Conservation (phyloP, 2,113 vertebrate species). For the Psephotus haematonotus region DNA sequence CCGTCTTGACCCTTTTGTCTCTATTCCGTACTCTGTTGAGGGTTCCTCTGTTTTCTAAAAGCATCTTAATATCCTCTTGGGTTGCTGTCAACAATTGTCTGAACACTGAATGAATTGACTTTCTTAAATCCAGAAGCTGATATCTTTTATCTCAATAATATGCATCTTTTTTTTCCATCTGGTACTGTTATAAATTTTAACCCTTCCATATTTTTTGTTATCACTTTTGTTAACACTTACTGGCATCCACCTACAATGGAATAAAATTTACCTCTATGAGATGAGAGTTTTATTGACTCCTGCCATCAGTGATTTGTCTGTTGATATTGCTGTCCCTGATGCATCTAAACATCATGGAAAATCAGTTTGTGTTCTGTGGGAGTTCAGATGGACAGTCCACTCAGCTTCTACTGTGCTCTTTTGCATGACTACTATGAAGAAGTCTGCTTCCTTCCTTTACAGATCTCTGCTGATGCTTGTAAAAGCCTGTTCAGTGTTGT, state of each 20-base stretch:
- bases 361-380: not conserved
- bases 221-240: not conserved
- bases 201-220: not conserved
- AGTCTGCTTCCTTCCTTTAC: not conserved
- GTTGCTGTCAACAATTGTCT: not conserved
- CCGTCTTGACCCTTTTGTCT: not conserved
- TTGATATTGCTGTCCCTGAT: not conserved
- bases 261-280: not conserved
- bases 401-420: not conserved
- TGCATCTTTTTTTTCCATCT: not conserved
- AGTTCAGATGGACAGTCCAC: not conserved
- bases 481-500: not conserved
- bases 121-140: not conserved
- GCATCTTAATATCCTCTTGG: not conserved
- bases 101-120: not conserved
- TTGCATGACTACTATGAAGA: not conserved
- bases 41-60: not conserved
- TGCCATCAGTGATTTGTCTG: not conserved
- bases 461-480: not conserved
- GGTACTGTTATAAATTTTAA: not conserved
- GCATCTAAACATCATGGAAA: not conserved
- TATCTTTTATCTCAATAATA: not conserved
- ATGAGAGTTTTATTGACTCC: not conserved
- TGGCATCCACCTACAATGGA: not conserved
- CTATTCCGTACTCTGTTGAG: not conserved